Evolutionary conservation across 1,140 invertebrate genomes (phyloP).

Genomic region (Eciton burchellii): DNA sequence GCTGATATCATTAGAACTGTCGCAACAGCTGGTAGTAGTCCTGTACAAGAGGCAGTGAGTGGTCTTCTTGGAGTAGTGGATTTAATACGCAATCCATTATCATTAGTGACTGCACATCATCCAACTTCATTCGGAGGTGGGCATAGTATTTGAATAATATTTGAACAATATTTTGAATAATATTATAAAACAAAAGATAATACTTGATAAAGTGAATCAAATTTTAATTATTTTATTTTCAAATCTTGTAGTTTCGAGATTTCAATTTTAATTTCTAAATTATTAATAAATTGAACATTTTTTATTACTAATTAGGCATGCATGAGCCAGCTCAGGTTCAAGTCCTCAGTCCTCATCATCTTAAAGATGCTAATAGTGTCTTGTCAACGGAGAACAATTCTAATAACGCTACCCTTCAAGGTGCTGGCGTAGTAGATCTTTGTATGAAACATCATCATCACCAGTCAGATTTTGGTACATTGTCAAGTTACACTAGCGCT

Average conservation of each 20-base stretch:
- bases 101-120: slow-evolving; percentile 75
- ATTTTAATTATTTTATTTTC: background rate
- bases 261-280: background rate
- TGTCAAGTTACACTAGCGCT: slow-evolving; percentile 79
- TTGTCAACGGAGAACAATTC: slow-evolving; percentile 78
- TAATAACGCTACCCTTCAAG: slow-evolving; percentile 73
- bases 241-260: background rate
- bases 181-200: background rate
- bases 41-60: slow-evolving; percentile 78
- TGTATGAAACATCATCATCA: slow-evolving; percentile 85
- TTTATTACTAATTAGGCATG: slow-evolving; percentile 61
- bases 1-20: slow-evolving; percentile 75
- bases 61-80: slow-evolving; percentile 81
- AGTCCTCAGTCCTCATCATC: slow-evolving; percentile 82
- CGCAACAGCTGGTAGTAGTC: slow-evolving; percentile 68
- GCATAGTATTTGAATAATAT: background rate
- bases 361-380: slow-evolving; percentile 85
- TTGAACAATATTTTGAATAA: background rate
- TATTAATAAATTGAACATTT: background rate
- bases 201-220: background rate
- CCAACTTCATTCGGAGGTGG: slow-evolving; percentile 72
- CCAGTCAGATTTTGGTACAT: slow-evolving; percentile 75
- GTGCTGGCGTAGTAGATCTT: slow-evolving; percentile 82
- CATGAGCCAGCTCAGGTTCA: slow-evolving; percentile 81
- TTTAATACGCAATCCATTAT: slow-evolving; percentile 79